These are phyloP conservation scores for Melikaiella ostensackeni DNA, from an alignment of 2,888 invertebrate species.

Conservation along the genomic window DNA sequence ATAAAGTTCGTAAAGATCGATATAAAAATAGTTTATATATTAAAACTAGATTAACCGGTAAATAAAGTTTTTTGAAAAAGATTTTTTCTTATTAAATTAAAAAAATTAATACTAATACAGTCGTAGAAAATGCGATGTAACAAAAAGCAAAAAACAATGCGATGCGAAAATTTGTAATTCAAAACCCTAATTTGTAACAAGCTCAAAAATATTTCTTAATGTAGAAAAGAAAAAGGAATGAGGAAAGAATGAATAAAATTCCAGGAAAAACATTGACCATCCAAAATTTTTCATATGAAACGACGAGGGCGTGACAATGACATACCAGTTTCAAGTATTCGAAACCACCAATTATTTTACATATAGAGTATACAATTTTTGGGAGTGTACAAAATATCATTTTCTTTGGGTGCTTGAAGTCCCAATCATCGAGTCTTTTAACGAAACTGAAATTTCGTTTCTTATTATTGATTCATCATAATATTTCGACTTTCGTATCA, in stretches of 20 bases:
- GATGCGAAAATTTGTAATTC: neutral
- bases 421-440: neutral
- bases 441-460: neutral
- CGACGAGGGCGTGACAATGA: neutral
- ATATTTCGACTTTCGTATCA: neutral
- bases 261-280: neutral
- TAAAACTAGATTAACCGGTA: neutral
- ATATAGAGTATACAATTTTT: too few relatives aligned
- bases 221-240: neutral
- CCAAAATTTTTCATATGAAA: neutral
- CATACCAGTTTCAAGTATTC: neutral
- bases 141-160: neutral
- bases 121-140: neutral
- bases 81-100: neutral
- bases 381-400: too few relatives aligned
- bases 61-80: neutral
- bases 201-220: neutral
- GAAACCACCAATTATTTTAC: too few relatives aligned
- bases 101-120: neutral
- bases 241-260: neutral
- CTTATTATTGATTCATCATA: neutral
- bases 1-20: neutral
- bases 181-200: neutral
- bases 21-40: constrained; percentile 11
- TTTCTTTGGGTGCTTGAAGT: neutral